phyloP scores from a whole-genome alignment of 2,888 invertebrate genomes.

The Lamproptera curius region DNA sequence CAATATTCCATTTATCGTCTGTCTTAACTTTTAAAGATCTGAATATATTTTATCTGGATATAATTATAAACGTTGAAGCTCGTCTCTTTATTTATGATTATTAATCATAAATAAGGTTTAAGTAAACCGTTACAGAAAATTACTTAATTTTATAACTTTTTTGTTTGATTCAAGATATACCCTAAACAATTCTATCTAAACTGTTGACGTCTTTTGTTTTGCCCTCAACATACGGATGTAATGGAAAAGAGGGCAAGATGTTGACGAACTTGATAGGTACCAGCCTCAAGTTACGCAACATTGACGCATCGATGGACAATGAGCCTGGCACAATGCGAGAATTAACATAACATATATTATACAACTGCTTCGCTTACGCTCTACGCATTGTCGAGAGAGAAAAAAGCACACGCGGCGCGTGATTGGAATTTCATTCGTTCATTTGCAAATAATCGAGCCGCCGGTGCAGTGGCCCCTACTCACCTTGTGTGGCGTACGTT shows the following conservation, averaged over 20 bases:
- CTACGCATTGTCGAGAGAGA: slow-evolving; percentile 44
- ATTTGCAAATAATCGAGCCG: slow-evolving; percentile 62
- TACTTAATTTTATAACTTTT: no score
- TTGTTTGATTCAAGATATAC: no score
- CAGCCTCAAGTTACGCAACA: slow-evolving; percentile 47
- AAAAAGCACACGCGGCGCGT: slow-evolving; percentile 38
- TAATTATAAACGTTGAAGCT: no score
- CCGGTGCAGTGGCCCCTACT: slow-evolving; percentile 61
- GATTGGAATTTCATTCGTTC: slow-evolving; percentile 47
- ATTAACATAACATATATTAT: slow-evolving; percentile 59
- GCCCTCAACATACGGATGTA: not conserved
- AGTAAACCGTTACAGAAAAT: no score
- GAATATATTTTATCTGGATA: no score
- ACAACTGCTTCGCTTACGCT: slow-evolving; percentile 33
- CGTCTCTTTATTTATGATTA: no score
- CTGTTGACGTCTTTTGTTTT: no score
- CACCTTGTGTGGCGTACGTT: slow-evolving; percentile 60
- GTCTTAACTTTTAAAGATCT: no score
- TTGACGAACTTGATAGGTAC: slow-evolving; percentile 26
- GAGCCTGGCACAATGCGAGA: slow-evolving; percentile 41
- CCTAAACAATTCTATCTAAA: no score
- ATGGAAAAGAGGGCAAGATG: slow-evolving; percentile 18
- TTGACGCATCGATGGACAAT: slow-evolving; percentile 44
- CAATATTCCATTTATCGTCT: no score
- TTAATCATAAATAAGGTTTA: no score